Percentiles rank a stretch among this genome's conserved stretches.
Conservation (phyloP, 2,113 vertebrate species). For the Ictalurus punctatus region DNA sequence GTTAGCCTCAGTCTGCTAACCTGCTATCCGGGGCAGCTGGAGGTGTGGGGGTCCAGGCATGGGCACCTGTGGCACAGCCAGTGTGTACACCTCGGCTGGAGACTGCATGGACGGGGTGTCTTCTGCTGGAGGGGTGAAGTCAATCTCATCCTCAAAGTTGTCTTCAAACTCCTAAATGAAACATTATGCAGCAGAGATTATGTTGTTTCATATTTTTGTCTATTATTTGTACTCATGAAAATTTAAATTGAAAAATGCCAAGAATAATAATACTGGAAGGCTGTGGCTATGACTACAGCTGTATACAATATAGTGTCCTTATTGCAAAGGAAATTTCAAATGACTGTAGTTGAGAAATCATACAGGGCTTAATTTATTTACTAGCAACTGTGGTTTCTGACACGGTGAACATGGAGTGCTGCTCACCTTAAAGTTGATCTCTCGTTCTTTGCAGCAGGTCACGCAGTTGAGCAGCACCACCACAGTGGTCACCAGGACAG, state of each 20-base stretch:
- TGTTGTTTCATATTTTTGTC: neutral
- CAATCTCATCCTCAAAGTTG: slow-evolving; percentile 96
- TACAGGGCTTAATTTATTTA: neutral
- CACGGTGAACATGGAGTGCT: neutral
- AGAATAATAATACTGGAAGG: neutral
- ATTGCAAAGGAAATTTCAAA: neutral
- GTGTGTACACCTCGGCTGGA: slow-evolving; percentile 93
- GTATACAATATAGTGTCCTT: neutral
- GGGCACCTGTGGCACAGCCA: slow-evolving; percentile 85
- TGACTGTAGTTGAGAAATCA: neutral
- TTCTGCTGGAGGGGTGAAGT: slow-evolving; percentile 97
- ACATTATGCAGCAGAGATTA: neutral
- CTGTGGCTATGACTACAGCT: neutral
- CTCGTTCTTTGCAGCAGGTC: slow-evolving; percentile 93
- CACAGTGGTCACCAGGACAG: slow-evolving; percentile 78
- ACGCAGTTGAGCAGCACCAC: slow-evolving; percentile 86
- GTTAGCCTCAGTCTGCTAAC: slow-evolving; percentile 64
- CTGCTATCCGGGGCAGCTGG: slow-evolving; percentile 77
- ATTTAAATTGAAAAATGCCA: neutral
- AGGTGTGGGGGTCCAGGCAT: slow-evolving; percentile 87
- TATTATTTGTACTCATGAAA: neutral
- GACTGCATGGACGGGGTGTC: slow-evolving; percentile 95
- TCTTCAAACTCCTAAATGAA: slow-evolving; percentile 91
- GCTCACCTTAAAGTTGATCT: slow-evolving; percentile 97
- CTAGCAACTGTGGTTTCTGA: neutral